phyloP scores from a whole-genome alignment of 2,113 vertebrate genomes.

The Crotalus horridus region DNA sequence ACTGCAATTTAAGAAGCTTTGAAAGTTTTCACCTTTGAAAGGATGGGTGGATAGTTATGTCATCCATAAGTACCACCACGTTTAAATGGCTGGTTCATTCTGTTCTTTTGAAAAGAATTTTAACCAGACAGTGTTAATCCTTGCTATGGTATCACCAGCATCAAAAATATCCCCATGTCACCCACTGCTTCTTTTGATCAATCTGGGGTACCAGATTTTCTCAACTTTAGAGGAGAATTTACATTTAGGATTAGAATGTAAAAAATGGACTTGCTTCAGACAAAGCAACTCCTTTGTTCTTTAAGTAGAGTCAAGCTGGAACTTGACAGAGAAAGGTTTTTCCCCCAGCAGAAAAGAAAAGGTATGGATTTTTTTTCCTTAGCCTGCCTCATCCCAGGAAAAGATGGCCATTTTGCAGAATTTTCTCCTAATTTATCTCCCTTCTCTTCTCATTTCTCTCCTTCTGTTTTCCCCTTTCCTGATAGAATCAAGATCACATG shows the following conservation, averaged over 20 bases:
- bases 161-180: background rate
- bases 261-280: background rate
- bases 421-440: background rate
- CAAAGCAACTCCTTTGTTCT: background rate
- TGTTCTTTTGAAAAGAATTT: background rate
- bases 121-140: background rate
- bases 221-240: background rate
- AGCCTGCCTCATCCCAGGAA: background rate
- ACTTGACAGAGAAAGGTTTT: background rate
- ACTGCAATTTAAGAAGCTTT: constrained; percentile 65
- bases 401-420: background rate
- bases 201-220: background rate
- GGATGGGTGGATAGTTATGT: background rate
- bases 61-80: background rate
- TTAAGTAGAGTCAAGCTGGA: background rate
- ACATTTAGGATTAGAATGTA: background rate
- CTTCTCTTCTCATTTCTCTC: background rate
- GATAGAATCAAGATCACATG: background rate
- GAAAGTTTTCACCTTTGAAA: constrained; percentile 66
- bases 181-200: background rate
- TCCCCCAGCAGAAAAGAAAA: background rate
- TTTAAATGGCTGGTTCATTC: background rate
- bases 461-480: background rate
- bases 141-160: background rate
- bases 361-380: background rate